Base-by-base conservation (phyloP, 2,113 vertebrate genomes). In the Baryphthengus martii region DNA sequence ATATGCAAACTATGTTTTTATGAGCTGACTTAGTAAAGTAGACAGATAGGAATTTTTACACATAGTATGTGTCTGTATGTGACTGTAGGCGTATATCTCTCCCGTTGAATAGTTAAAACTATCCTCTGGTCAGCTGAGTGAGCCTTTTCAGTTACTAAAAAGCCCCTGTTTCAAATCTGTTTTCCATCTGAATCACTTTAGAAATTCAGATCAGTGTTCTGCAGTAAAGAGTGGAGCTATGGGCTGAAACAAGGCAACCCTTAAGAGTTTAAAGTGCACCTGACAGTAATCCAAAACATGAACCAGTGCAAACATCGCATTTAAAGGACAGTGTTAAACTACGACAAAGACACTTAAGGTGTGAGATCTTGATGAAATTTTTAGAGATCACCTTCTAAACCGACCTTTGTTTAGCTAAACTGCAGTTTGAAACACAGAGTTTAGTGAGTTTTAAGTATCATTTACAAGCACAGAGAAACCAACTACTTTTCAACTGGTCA, bases 171-270 rank as follows among this genome's bases (percentile, higher is more conserved):
- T 50, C 59, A 29, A 81, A 83, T 52, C 18, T 6, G 9, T 59
- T 89, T 85, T 91, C 59, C 37, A 50, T 28, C 49, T 78, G 47
- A 63, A 24, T 92, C 42, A 47, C 26, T 95, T 83, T 9, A 66
- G 53, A 88, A 95, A 95, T 85, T 88, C 40, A 88, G 40, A 94
- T 59, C 79, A 59, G 76, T 85, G 37, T 55, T 79, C 74, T 45
- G n/a, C 18, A 73, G 35, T 70, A 84, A 67, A 76, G 28, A 85
- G 40, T 40, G 0, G 0, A 0, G 50, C 49, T 80, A 20, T 42
- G 0, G 0, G 9, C 21, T 94, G 80, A 93, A 91, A 86, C n/a
- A 76, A 58, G 44, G 13, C 31, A 87, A 37, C 44, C 56, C 73
- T 66, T 52, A 66, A 73, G 49, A 82, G 47, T 49, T 52, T 61